Conservation (phyloP, 2,888 invertebrate species). For the Orchestes rusci region DNA sequence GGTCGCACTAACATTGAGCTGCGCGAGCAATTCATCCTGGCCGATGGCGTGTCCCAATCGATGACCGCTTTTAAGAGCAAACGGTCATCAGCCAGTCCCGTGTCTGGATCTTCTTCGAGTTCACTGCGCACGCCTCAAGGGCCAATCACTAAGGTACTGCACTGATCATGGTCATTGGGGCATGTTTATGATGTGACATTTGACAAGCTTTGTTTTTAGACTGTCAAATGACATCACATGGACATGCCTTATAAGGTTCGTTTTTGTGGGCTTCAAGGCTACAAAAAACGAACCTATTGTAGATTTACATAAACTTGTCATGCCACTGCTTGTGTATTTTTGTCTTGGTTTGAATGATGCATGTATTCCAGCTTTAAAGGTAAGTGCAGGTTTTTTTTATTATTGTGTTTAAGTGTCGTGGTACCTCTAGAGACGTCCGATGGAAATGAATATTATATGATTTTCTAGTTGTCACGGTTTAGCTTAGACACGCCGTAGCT, state of each 20-base stretch:
- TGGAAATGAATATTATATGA: no score
- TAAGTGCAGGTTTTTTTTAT: no score
- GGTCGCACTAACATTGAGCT: slow-evolving; percentile 99
- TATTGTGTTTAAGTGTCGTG: no score
- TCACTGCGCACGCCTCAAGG: slow-evolving; percentile 64
- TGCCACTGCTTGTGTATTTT: slow-evolving; percentile 18
- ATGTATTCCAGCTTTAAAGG: no score
- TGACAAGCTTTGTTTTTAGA: slow-evolving; percentile 5
- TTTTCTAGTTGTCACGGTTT: no score
- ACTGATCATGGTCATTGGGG: slow-evolving; percentile 24
- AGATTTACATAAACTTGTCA: slow-evolving; percentile 11
- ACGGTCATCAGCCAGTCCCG: slow-evolving; percentile 73
- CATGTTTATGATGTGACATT: no score
- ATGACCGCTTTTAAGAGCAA: slow-evolving; percentile 98
- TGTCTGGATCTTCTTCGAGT: slow-evolving; percentile 48
- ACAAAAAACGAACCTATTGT: slow-evolving; percentile 3
- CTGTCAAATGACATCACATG: no score
- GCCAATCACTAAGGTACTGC: slow-evolving; percentile 90
- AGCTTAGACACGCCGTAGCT: no score
- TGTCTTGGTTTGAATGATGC: slow-evolving; percentile 20
- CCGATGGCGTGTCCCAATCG: slow-evolving; percentile 96
- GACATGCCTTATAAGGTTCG: no score
- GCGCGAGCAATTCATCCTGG: slow-evolving; percentile 97
- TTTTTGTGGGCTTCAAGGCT: no score
- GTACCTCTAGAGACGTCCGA: no score